Evolutionary conservation across 1,140 invertebrate species (phyloP).

Genomic region (Drosophila sulfurigaster): DNA sequence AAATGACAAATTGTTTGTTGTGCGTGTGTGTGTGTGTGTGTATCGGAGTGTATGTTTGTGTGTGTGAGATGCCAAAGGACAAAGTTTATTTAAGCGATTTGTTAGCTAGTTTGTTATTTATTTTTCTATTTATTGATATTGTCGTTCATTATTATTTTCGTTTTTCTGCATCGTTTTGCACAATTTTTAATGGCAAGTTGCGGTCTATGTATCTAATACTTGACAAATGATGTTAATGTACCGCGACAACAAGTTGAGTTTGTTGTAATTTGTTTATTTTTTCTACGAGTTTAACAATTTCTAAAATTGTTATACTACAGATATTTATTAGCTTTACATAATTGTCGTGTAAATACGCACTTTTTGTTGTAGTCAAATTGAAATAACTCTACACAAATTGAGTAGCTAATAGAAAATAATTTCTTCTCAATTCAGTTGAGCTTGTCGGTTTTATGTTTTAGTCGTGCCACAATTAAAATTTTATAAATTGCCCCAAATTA

Average conservation of each 20-base stretch:
- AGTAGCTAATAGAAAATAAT: background rate
- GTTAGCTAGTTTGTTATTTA: conserved; percentile 56
- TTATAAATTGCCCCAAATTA: conserved; percentile 12
- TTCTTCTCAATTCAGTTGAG: background rate
- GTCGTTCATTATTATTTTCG: conserved; percentile 1
- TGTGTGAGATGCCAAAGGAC: conserved; percentile 46
- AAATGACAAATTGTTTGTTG: conserved; percentile 75
- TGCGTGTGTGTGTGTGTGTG: background rate
- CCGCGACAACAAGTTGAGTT: background rate
- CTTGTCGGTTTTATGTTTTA: background rate
- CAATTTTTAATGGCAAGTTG: conserved; percentile 1
- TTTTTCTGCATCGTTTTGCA: background rate
- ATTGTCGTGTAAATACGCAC: too few species aligned
- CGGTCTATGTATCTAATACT: conserved; percentile 7
- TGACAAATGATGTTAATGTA: conserved; percentile 13
- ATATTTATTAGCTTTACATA: too few species aligned
- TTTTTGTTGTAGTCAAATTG: too few species aligned
- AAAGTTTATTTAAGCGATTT: conserved; percentile 82
- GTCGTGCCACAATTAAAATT: too few species aligned
- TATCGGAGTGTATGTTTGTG: background rate
- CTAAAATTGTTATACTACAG: background rate
- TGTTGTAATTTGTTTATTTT: background rate
- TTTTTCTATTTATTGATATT: conserved; percentile 4
- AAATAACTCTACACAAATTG: background rate
- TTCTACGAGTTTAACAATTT: conserved; percentile 14